These are phyloP conservation scores for Scotopteryx bipunctaria DNA, from an alignment of 2,888 invertebrate genomes.

Conservation along the genomic window DNA sequence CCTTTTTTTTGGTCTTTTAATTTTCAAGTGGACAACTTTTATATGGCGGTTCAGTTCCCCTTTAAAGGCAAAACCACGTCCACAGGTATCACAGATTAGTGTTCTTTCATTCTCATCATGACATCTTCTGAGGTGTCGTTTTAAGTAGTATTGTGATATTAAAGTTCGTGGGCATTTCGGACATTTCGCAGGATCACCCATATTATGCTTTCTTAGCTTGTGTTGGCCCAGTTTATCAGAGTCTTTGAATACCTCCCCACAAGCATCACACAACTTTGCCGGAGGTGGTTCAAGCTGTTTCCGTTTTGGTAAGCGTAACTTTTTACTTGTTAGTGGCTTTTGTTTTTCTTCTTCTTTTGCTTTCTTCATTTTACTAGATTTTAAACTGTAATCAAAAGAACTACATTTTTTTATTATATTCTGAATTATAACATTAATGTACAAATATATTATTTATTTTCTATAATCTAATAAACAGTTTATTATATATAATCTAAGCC, in stretches of 20 bases:
- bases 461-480: too few species aligned
- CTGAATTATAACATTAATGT: too few species aligned
- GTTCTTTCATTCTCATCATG: slow-evolving; percentile 59
- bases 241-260: slow-evolving; percentile 62
- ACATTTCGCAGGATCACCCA: slow-evolving; percentile 57
- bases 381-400: slow-evolving; percentile 50
- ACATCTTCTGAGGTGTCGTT: slow-evolving; percentile 62
- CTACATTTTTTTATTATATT: background rate
- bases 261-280: slow-evolving; percentile 68
- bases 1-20: slow-evolving; percentile 50
- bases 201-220: slow-evolving; percentile 57
- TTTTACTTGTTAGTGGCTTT: slow-evolving; percentile 34
- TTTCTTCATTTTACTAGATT: slow-evolving; percentile 34
- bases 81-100: slow-evolving; percentile 68
- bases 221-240: slow-evolving; percentile 58
- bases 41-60: slow-evolving; percentile 61
- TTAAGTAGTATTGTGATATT: slow-evolving; percentile 58
- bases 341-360: slow-evolving; percentile 1
- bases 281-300: background rate
- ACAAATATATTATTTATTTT: too few species aligned
- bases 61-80: slow-evolving; percentile 61
- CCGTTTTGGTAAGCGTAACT: slow-evolving; percentile 22
- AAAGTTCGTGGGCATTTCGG: slow-evolving; percentile 60
- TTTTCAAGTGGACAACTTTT: slow-evolving; percentile 59
- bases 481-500: too few species aligned